Evolutionary conservation across 1,140 invertebrate genomes (phyloP).

Genomic region (Drosophila simulans): DNA sequence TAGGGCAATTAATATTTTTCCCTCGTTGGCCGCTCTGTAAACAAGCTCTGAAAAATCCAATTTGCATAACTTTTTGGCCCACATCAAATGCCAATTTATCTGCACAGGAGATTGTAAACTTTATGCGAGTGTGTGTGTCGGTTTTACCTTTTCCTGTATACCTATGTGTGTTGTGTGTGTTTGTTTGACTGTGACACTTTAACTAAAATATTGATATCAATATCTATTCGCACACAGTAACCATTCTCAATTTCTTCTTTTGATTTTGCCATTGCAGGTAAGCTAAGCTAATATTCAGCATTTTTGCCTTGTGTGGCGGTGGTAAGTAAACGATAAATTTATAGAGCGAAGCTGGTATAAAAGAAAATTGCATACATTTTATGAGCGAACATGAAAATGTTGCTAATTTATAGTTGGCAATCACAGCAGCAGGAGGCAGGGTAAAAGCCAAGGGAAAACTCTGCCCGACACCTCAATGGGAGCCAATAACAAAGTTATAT

Average conservation of each 20-base stretch:
- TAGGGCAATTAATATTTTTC: constrained; percentile 10
- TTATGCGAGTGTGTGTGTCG: not conserved
- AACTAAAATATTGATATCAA: constrained; percentile 45
- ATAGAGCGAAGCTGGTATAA: constrained; percentile 25
- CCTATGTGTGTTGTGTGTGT: not conserved
- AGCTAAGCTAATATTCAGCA: constrained; percentile 63
- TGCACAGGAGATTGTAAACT: constrained; percentile 7
- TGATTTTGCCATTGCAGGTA: constrained; percentile 63
- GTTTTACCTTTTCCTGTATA: not conserved
- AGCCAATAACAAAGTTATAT: constrained; percentile 73
- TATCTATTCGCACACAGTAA: constrained; percentile 34
- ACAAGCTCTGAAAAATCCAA: constrained; percentile 30
- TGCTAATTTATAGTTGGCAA: constrained; percentile 72
- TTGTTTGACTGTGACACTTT: constrained; percentile 25
- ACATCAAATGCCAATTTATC: constrained; percentile 42
- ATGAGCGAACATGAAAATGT: constrained; percentile 72
- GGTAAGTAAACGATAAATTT: constrained; percentile 60
- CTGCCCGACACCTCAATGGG: constrained; percentile 62
- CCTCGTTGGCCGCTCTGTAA: not conserved
- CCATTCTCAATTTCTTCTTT: constrained; percentile 39
- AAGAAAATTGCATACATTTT: constrained; percentile 56
- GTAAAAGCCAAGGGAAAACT: constrained; percentile 22
- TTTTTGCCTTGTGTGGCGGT: constrained; percentile 19
- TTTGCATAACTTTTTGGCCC: constrained; percentile 46
- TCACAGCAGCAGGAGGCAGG: constrained; percentile 27